Evolutionary conservation across 2,113 vertebrate species (phyloP).

Genomic region (Hypocryptadius cinnamomeus): DNA sequence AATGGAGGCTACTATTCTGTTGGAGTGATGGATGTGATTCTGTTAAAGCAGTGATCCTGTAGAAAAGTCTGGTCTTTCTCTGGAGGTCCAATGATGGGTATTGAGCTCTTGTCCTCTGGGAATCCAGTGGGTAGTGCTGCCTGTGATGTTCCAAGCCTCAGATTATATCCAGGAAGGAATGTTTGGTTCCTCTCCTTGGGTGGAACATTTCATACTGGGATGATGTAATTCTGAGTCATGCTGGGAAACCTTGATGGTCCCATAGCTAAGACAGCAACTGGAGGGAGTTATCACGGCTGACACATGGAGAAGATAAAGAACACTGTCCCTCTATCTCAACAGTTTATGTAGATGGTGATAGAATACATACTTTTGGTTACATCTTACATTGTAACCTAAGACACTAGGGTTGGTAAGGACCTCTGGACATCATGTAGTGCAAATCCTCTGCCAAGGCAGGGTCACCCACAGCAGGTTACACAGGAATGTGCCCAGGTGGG

Average conservation of each 20-base stretch:
- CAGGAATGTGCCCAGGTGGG: not conserved
- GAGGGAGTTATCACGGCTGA: not conserved
- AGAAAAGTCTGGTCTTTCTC: not conserved
- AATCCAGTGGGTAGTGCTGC: not conserved
- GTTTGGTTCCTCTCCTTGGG: not conserved
- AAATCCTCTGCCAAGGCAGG: not conserved
- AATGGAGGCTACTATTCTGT: not conserved
- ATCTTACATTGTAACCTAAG: not conserved
- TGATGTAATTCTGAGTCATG: not conserved
- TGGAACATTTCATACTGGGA: not conserved
- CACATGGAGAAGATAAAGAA: not conserved
- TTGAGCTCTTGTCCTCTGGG: not conserved
- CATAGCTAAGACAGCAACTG: rapidly evolving
- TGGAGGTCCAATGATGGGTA: not conserved
- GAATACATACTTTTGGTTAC: no score
- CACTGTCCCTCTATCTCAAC: no score
- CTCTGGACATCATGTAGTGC: not conserved
- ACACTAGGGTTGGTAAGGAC: not conserved
- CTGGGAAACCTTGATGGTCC: not conserved
- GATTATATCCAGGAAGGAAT: not conserved
- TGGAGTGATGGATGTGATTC: not conserved
- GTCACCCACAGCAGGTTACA: not conserved
- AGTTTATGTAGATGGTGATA: no score
- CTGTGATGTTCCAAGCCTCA: not conserved
- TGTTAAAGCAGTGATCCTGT: not conserved